Percentiles rank a stretch among this genome's conserved stretches.
Conservation (phyloP, 1,140 invertebrate genomes). For the Ephestia elutella region DNA sequence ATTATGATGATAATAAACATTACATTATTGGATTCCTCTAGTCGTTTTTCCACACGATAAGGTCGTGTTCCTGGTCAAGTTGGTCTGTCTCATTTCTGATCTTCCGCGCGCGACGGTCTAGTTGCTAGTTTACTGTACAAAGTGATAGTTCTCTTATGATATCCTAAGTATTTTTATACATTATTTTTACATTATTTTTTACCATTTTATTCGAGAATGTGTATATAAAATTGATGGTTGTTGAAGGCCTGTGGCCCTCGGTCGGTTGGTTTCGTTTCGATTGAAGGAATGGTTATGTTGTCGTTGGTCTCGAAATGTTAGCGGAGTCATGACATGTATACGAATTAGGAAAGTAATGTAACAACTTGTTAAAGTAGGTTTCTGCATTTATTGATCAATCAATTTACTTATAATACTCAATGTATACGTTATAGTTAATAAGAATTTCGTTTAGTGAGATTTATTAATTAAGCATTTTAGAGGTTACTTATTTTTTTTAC, state of each 20-base stretch:
- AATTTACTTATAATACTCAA: slow-evolving; percentile 69
- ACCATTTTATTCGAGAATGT: slow-evolving; percentile 61
- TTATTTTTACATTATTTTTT: slow-evolving; percentile 71
- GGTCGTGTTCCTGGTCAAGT: too few relatives aligned
- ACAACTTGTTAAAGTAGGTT: slow-evolving; percentile 54
- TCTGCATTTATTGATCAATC: slow-evolving; percentile 63
- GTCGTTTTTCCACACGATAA: background rate
- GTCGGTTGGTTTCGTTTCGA: slow-evolving; percentile 49
- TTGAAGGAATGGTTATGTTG: slow-evolving; percentile 45
- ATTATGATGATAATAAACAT: too few relatives aligned
- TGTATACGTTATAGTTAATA: slow-evolving; percentile 67
- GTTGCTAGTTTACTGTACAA: slow-evolving; percentile 63
- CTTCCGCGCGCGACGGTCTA: slow-evolving; percentile 56
- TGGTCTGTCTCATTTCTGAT: slow-evolving; percentile 30
- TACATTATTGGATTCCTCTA: slow-evolving; percentile 1
- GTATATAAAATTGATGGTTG: slow-evolving; percentile 56
- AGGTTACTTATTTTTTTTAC: slow-evolving; percentile 39
- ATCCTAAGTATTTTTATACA: slow-evolving; percentile 71
- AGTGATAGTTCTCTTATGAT: slow-evolving; percentile 73
- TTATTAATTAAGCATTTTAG: slow-evolving; percentile 44
- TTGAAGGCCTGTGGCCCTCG: slow-evolving; percentile 36
- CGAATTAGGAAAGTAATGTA: slow-evolving; percentile 49
- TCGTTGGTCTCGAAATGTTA: slow-evolving; percentile 35
- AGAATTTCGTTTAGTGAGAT: slow-evolving; percentile 66
- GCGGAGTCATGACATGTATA: slow-evolving; percentile 60